Base-by-base conservation (phyloP, 2,113 vertebrate genomes). In the Miniopterus natalensis region DNA sequence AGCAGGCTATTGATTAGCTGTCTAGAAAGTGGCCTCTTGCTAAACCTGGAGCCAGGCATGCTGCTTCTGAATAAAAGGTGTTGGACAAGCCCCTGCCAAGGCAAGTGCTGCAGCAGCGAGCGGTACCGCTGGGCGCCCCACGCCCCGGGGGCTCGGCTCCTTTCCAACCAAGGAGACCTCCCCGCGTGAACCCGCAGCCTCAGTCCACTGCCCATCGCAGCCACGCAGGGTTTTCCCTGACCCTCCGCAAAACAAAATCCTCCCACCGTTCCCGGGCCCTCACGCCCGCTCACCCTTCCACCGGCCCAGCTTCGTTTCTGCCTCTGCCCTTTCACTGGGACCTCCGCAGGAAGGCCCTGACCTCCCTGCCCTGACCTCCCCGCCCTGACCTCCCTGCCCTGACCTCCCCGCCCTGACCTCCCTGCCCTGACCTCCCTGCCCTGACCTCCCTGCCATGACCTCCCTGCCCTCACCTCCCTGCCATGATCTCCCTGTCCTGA, bases 1-100 rank as follows among this genome's bases (percentile, higher is more conserved):
- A 17, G 87, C 2, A 14, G 31, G 55, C 21, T 98, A 98, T 98
- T 92, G 98, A 98, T 98, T 98, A 96, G 96, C 97, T 98, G 97
- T 98, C 97, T 97, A 93, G 95, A 98, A 97, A 97, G 77, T 75
- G 90, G 75, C 51, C 47, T 80, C 23, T 80, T 77, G 51, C 88
- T 86, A 93, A 94, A 91, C 77, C 51, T 88, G 78, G 95, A 95
- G 78, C 81, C 83, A 90, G 80, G 92, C 78, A 55, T 85, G 81
- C 68, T 88, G 77, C 57, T 90, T 65, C 88, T 74, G 78, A 95
- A 93, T 94, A 88, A 94, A 96, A 94, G 31, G 21, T 77, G 79
- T 80, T 84, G 79, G 79, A 70, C 80, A 81, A 93, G 74, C 17
- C 40, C 71, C 8, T 3, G 13, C 23, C 75, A 70, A 79, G 81